These are phyloP conservation scores for Bimastos eiseni DNA, from an alignment of 2,888 invertebrate genomes.

Conservation along the genomic window DNA sequence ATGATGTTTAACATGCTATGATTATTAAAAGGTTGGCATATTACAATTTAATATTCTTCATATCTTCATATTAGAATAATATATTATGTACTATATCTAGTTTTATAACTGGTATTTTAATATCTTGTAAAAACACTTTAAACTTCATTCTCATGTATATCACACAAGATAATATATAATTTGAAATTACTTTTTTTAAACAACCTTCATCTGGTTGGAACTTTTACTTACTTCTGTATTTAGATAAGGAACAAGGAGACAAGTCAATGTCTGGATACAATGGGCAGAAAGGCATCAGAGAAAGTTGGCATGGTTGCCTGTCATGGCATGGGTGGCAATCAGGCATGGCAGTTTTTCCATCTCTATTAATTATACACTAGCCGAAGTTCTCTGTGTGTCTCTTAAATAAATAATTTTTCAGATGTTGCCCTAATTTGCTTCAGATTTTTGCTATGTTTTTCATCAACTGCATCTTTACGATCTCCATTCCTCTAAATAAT, in stretches of 20 bases:
- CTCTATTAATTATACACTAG: background rate
- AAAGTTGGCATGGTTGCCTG: slow-evolving; percentile 89
- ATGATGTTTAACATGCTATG: background rate
- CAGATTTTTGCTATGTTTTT: background rate
- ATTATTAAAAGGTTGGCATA: background rate
- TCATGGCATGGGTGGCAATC: slow-evolving; percentile 94
- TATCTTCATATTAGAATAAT: background rate
- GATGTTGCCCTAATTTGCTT: background rate
- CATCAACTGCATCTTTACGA: background rate
- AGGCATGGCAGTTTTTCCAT: slow-evolving; percentile 67
- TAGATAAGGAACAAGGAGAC: slow-evolving; percentile 86
- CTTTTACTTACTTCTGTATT: slow-evolving; percentile 46
- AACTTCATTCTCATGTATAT: background rate
- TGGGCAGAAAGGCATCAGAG: slow-evolving; percentile 79
- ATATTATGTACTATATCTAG: background rate
- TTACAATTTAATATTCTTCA: background rate
- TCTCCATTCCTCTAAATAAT: background rate
- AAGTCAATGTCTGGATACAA: slow-evolving; percentile 88
- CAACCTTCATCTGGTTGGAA: background rate
- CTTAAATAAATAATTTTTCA: background rate
- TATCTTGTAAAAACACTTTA: background rate
- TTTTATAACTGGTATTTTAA: background rate
- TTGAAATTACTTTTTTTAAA: background rate
- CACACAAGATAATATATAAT: background rate
- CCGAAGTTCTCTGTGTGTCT: background rate